Evolutionary conservation across 2,797 vertebrate species (phyloP).

Genomic region (Enteromius paludinosus): DNA sequence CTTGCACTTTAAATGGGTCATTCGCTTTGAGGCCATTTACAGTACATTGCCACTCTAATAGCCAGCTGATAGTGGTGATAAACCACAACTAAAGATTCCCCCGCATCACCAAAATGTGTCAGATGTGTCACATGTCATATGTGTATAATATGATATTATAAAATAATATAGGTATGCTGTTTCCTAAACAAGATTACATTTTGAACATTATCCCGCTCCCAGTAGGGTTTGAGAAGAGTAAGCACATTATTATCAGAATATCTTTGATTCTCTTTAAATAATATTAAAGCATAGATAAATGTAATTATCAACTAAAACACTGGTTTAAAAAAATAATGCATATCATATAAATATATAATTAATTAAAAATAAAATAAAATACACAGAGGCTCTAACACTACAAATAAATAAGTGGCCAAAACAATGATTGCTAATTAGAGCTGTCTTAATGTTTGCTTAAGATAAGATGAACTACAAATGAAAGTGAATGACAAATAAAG

Average conservation of each 20-base stretch:
- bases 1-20: conserved; percentile 44
- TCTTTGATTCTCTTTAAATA: background rate
- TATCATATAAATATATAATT: background rate
- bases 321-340: background rate
- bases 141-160: background rate
- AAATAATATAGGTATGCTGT: background rate
- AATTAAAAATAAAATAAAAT: background rate
- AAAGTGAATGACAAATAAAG: conserved; percentile 64
- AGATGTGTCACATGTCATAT: conserved; percentile 20
- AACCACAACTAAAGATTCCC: conserved; percentile 25
- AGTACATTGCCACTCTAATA: conserved; percentile 24
- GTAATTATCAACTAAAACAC: background rate
- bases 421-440: conserved; percentile 77
- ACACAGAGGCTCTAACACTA: conserved; percentile 55
- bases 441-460: conserved; percentile 82
- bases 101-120: conserved; percentile 21
- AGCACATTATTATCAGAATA: background rate
- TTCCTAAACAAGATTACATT: background rate
- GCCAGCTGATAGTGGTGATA: conserved; percentile 11
- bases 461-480: conserved; percentile 81
- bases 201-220: no score
- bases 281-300: background rate
- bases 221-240: background rate
- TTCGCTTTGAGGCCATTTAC: conserved; percentile 26
- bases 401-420: conserved; percentile 60